phyloP scores from a whole-genome alignment of 1,140 invertebrate genomes.

The Nasonia giraulti region DNA sequence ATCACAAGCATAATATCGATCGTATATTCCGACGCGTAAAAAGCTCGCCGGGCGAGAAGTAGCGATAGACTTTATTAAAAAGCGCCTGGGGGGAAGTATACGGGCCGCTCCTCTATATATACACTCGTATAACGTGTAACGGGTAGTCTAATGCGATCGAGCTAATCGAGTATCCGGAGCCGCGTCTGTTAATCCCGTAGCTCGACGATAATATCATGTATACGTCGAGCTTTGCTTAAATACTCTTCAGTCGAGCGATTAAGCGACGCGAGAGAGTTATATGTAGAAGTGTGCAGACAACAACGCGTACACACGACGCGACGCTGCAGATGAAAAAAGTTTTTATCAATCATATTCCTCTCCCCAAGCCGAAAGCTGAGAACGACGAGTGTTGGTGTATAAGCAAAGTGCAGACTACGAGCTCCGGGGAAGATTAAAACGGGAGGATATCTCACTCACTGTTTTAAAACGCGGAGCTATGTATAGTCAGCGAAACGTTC shows the following conservation, averaged over 20 bases:
- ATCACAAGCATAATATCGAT: constrained; percentile 38
- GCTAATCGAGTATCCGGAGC: not conserved
- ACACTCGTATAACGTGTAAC: too few relatives aligned
- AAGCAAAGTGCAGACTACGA: constrained; percentile 37
- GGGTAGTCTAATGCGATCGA: not conserved
- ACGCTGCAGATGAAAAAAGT: constrained; percentile 44
- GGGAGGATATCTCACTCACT: constrained; percentile 10
- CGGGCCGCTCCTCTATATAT: not conserved
- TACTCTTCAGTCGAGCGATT: constrained; percentile 1
- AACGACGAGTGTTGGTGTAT: not conserved
- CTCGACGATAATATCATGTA: not conserved
- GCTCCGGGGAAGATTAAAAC: constrained; percentile 35
- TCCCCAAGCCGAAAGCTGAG: not conserved
- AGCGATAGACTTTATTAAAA: constrained; percentile 42
- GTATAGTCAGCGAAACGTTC: constrained; percentile 39
- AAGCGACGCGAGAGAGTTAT: not conserved
- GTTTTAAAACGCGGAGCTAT: constrained; percentile 28
- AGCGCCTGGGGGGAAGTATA: not conserved
- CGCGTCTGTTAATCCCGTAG: not conserved
- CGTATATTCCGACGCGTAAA: not conserved
- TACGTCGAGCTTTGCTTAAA: too few relatives aligned
- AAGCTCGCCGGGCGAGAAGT: not conserved
- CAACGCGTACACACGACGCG: not conserved
- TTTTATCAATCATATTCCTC: constrained; percentile 49
- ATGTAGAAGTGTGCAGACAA: not conserved